phyloP scores from a whole-genome alignment of 1,140 invertebrate species.

The Plectrocnemia conspersa region DNA sequence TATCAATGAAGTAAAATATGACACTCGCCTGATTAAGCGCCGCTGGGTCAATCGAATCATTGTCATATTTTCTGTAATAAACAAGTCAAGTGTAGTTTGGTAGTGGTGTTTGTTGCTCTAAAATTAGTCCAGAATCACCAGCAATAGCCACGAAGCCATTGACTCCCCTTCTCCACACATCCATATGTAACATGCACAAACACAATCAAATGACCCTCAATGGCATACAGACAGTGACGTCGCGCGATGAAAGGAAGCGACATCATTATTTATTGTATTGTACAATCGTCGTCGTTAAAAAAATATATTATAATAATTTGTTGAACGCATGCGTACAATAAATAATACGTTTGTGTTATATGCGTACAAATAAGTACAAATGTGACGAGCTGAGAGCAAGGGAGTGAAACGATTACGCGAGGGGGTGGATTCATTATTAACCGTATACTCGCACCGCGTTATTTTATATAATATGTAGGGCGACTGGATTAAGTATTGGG shows the following conservation, averaged over 20 bases:
- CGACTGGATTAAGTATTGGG: too few species aligned
- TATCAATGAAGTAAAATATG: too few species aligned
- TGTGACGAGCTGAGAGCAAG: background rate
- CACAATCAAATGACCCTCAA: background rate
- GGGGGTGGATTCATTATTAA: background rate
- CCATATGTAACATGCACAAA: background rate
- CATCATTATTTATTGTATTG: constrained; percentile 35
- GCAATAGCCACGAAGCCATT: constrained; percentile 11
- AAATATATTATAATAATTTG: constrained; percentile 35
- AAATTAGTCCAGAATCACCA: constrained; percentile 7
- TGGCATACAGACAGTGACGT: constrained; percentile 1
- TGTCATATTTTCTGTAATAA: constrained; percentile 7
- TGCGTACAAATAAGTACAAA: background rate
- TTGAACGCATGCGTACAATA: constrained; percentile 21
- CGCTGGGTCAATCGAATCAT: too few species aligned
- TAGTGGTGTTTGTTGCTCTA: constrained; percentile 4
- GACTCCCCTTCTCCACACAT: constrained; percentile 12
- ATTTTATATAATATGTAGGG: too few species aligned
- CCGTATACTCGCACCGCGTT: background rate
- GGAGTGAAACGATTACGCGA: constrained; percentile 2
- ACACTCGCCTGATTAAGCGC: too few species aligned
- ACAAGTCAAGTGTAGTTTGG: background rate
- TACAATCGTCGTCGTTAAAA: constrained; percentile 34
- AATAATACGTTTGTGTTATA: background rate
- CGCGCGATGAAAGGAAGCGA: constrained; percentile 31